These are phyloP conservation scores for Vannuccia rotundouncinata DNA, from an alignment of 2,888 invertebrate species.

Conservation along the genomic window DNA sequence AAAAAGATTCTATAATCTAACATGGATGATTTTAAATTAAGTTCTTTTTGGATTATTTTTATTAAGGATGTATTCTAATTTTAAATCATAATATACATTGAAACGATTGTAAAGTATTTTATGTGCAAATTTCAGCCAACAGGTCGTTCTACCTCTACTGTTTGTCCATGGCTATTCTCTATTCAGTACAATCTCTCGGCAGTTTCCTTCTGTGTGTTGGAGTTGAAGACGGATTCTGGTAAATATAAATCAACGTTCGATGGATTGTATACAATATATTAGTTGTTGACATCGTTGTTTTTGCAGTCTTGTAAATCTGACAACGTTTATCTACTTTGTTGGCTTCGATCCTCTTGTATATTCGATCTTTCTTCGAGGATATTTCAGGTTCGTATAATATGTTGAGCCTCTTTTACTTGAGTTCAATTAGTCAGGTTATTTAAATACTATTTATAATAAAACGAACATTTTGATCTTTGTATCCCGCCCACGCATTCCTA, in stretches of 20 bases:
- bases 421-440: too few species aligned
- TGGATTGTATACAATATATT: neutral
- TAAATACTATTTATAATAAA: too few species aligned
- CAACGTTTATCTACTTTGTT: neutral
- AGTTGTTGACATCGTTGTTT: neutral
- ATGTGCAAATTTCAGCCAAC: neutral
- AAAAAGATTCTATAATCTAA: too few species aligned
- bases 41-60: too few species aligned
- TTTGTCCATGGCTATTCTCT: neutral
- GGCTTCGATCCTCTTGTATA: slow-evolving; percentile 9
- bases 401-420: too few species aligned
- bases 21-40: too few species aligned
- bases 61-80: too few species aligned
- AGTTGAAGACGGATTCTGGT: neutral
- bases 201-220: neutral
- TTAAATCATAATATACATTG: too few species aligned
- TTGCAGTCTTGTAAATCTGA: neutral
- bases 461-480: too few species aligned
- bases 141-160: neutral
- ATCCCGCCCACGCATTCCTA: neutral
- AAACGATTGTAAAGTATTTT: too few species aligned
- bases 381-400: slow-evolving; percentile 7
- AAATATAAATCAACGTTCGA: neutral
- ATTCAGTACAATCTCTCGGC: neutral
- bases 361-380: neutral